Conservation (phyloP, 2,113 vertebrate species). For the Crocuta crocuta region DNA sequence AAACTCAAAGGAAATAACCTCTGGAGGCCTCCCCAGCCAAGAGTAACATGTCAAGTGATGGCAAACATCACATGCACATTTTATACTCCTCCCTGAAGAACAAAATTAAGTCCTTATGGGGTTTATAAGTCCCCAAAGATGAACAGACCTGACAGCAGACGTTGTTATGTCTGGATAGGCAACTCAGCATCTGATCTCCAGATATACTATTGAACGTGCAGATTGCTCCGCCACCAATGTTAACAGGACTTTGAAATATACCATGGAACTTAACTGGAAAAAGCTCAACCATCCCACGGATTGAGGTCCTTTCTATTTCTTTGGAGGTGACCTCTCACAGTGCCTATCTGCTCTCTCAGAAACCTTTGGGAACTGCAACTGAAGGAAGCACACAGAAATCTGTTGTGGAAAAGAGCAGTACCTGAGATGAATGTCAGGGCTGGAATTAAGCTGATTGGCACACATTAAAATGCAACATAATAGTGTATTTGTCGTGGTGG, state of each 20-base stretch:
- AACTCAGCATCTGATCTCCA: background rate
- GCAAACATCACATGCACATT: background rate
- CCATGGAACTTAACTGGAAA: background rate
- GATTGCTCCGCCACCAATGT: background rate
- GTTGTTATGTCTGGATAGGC: no score
- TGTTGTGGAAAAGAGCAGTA: conserved; percentile 59
- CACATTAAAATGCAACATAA: conserved; percentile 78
- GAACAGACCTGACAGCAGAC: background rate
- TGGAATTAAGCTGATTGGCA: conserved; percentile 75
- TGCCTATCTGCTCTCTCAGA: conserved; percentile 3
- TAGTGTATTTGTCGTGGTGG: conserved; percentile 61
- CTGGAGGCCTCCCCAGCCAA: background rate
- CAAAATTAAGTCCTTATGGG: background rate
- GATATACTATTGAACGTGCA: background rate
- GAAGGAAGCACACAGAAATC: background rate
- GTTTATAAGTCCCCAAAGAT: background rate
- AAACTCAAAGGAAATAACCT: background rate
- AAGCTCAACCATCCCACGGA: background rate
- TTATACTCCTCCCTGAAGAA: background rate
- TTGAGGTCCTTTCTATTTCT: background rate
- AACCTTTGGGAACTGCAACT: background rate
- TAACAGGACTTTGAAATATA: background rate
- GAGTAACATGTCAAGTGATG: background rate
- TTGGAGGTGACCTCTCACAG: background rate
- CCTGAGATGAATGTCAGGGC: conserved; percentile 65